A percentile compares a stretch with the other conserved stretches of the same genome.
Evolutionary conservation across 1,140 invertebrate species (phyloP).

Genomic region (Drosophila subpulchrella): DNA sequence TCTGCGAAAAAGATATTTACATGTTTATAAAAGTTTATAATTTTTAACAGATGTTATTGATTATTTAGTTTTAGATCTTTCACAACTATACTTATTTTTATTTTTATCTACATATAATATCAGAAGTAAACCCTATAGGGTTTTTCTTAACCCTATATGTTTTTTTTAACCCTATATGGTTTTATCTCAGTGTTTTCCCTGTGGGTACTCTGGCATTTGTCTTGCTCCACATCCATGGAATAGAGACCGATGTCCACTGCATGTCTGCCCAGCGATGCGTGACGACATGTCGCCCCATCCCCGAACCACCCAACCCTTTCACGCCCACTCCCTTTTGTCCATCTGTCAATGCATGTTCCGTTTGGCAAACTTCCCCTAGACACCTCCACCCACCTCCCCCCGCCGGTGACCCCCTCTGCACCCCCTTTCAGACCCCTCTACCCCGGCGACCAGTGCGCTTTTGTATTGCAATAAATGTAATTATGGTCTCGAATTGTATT

Average conservation of each 20-base stretch:
- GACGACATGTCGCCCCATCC: slow-evolving; percentile 69
- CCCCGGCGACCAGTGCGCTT: slow-evolving; percentile 34
- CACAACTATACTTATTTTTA: too few relatives aligned
- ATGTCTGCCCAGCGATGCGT: slow-evolving; percentile 77
- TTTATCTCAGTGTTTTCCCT: not conserved
- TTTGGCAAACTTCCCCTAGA: slow-evolving; percentile 30
- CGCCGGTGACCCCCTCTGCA: not conserved
- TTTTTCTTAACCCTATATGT: not conserved
- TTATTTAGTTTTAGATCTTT: too few relatives aligned
- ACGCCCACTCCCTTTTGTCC: slow-evolving; percentile 30
- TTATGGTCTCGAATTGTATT: slow-evolving; percentile 74
- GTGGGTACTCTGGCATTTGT: slow-evolving; percentile 24
- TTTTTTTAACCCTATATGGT: not conserved
- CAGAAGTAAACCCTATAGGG: too few relatives aligned
- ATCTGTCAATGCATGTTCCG: slow-evolving; percentile 52
- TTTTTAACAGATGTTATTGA: too few relatives aligned
- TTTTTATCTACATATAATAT: too few relatives aligned
- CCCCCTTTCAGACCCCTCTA: not conserved
- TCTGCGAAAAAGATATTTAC: too few relatives aligned
- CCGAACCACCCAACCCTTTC: slow-evolving; percentile 17
- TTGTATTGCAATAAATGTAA: slow-evolving; percentile 77
- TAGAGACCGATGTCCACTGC: slow-evolving; percentile 48
- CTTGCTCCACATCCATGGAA: slow-evolving; percentile 54
- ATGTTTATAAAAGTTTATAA: too few relatives aligned
- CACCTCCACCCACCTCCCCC: slow-evolving; percentile 9